Base-by-base conservation (phyloP, 2,797 vertebrate species). In the Enteromius anoplus region DNA sequence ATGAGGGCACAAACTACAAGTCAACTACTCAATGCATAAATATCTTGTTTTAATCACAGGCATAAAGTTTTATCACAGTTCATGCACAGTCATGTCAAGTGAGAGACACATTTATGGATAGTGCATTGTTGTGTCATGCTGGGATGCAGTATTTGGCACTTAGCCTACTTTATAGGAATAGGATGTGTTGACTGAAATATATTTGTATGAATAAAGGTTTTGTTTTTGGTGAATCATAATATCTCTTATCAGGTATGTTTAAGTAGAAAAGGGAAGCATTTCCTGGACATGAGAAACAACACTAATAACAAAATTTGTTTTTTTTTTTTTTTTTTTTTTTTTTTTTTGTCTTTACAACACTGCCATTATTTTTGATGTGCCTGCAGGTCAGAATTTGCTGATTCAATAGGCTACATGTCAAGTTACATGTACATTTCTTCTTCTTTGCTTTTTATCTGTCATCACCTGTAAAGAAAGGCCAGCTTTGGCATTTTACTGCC, bases 1-100 rank as follows among this genome's bases (percentile, higher is more conserved):
- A 95, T 23, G 97, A 96, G 89, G 34, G 69, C 42, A 68, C 68
- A 21, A 49, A 47, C 10, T 51, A 45, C 26, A 69, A 58, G 7
- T 81, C 55, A 34, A 2, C 71, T 45, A 49, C 58, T 53, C 45
- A 53, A 45, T 51, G 45, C 42, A 64, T 64, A 29, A 40, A 53
- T n/a, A 19, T 58, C 3, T 58, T 82, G 23, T 82, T 77, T 83
- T 83, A 37, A 78, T 21, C 65, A 83, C 64, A 69, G 47, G 68
- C 64, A 82, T 47, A 29, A 53, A 1, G 8, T 34, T 69, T 21
- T 55, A 8, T 21, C 81, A 77, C 37, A 69, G 32, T 65, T 47
- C 42, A 64, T 45, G 47, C 12, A 32, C 26, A 69, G 45, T 45
- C 11, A 76, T 8, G 29, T 47, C 15, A 51, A 34, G 9, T 32